Conservation (phyloP, 1,140 invertebrate genomes). For the Capitella teleta region DNA sequence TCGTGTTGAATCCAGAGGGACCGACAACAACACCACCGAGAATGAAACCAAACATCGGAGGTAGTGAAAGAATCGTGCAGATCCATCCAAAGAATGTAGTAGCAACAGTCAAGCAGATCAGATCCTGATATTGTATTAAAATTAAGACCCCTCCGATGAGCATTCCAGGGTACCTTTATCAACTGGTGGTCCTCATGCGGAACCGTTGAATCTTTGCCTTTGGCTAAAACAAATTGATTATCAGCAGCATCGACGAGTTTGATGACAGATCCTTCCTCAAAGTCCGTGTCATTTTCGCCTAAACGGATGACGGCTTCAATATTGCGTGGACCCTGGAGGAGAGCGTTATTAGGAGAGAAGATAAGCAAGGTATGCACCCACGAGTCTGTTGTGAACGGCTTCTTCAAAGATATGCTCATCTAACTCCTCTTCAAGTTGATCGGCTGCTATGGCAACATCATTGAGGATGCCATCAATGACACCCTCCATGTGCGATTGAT, state of each 20-base stretch:
- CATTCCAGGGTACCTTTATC: constrained; percentile 7
- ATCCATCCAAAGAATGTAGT: constrained; percentile 5
- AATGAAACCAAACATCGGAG: constrained; percentile 14
- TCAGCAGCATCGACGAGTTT: constrained; percentile 12
- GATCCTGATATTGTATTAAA: neutral
- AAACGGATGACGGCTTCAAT: constrained; percentile 7
- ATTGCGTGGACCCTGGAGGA: no score
- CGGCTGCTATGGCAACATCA: constrained; percentile 13
- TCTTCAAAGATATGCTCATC: constrained; percentile 14
- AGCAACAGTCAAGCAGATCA: neutral
- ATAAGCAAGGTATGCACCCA: no score
- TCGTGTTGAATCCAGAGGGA: constrained; percentile 5
- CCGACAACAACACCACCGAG: constrained; percentile 13
- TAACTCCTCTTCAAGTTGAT: constrained; percentile 11
- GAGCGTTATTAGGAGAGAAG: no score
- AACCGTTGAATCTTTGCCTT: constrained; percentile 11
- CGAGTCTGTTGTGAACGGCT: constrained; percentile 1
- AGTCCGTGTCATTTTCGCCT: neutral
- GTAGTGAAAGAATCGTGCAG: constrained; percentile 6
- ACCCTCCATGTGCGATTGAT: constrained; percentile 4
- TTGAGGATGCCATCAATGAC: constrained; percentile 12
- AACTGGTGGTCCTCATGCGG: constrained; percentile 13
- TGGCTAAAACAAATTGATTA: constrained; percentile 14
- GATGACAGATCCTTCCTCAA: neutral
- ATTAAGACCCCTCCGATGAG: no score